Percentiles rank a stretch among this genome's conserved stretches.
Conservation (phyloP, 53 echinoderm and acorn worm genomes). For the Pentamera pediparva region DNA sequence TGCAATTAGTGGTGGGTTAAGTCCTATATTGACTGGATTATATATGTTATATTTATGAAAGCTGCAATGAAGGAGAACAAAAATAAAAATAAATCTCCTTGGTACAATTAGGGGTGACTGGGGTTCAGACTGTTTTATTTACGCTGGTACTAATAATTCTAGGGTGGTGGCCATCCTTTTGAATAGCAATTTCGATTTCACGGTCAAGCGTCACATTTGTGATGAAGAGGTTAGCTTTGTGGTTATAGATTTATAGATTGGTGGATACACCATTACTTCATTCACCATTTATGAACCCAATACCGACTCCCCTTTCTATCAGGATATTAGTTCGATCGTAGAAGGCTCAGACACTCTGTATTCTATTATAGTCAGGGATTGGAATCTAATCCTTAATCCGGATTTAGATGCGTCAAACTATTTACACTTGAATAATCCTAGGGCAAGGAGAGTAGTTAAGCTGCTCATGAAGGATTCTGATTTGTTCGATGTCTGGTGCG, state of each 20-base stretch:
- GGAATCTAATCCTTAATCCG: not conserved
- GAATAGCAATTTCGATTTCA: too few species aligned
- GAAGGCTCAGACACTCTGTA: not conserved
- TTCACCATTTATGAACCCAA: slow-evolving; percentile 9
- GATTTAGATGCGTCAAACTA: not conserved
- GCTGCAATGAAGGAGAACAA: too few species aligned
- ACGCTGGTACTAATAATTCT: too few species aligned
- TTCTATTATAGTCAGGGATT: slow-evolving; percentile 1
- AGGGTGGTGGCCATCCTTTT: too few species aligned
- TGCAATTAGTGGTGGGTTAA: too few species aligned
- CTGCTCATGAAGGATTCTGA: not conserved
- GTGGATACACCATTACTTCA: not conserved
- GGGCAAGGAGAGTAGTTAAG: not conserved
- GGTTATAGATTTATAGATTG: not conserved
- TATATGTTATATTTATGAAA: too few species aligned
- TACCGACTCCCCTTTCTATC: not conserved
- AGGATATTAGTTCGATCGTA: not conserved
- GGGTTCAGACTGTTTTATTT: too few species aligned
- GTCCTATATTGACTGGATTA: too few species aligned
- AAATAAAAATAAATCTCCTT: too few species aligned
- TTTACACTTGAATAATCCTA: slow-evolving; percentile 3
- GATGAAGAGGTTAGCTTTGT: not conserved
- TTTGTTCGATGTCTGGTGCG: slow-evolving; percentile 13
- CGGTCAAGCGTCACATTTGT: too few species aligned
- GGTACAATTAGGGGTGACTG: too few species aligned